Evolutionary conservation across 2,797 vertebrate genomes (phyloP).

Genomic region (Hylomyscus alleni): DNA sequence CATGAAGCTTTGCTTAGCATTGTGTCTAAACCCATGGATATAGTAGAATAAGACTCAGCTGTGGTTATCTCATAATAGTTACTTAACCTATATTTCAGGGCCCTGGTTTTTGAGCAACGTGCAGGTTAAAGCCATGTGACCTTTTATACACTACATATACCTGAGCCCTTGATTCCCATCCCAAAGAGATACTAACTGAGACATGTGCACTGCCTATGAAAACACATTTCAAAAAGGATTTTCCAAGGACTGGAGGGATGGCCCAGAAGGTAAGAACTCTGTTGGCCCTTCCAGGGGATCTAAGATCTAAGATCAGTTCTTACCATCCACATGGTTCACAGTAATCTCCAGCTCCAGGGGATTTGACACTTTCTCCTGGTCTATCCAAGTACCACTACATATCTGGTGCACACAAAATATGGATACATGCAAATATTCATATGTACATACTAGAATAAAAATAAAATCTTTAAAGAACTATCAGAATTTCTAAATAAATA

Average conservation of each 20-base stretch:
- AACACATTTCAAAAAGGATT: background rate
- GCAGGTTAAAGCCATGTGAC: background rate
- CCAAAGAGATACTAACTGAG: background rate
- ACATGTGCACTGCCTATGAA: background rate
- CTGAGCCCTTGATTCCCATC: background rate
- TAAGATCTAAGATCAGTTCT: background rate
- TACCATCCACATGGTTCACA: background rate
- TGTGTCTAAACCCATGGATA: background rate
- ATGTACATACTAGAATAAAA: background rate
- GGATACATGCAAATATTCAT: background rate
- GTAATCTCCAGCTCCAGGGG: background rate
- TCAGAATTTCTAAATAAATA: background rate
- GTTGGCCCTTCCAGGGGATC: background rate
- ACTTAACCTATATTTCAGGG: background rate
- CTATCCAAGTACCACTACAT: background rate
- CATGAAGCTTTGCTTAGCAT: background rate
- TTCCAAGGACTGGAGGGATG: background rate
- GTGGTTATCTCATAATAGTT: background rate
- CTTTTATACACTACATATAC: background rate
- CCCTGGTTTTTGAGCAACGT: background rate
- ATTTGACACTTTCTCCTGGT: background rate
- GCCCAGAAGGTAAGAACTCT: background rate
- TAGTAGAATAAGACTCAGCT: background rate
- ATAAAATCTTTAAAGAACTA: background rate
- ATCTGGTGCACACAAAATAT: background rate